phyloP scores from a whole-genome alignment of 2,113 vertebrate species.

The Vanacampus margaritifer region DNA sequence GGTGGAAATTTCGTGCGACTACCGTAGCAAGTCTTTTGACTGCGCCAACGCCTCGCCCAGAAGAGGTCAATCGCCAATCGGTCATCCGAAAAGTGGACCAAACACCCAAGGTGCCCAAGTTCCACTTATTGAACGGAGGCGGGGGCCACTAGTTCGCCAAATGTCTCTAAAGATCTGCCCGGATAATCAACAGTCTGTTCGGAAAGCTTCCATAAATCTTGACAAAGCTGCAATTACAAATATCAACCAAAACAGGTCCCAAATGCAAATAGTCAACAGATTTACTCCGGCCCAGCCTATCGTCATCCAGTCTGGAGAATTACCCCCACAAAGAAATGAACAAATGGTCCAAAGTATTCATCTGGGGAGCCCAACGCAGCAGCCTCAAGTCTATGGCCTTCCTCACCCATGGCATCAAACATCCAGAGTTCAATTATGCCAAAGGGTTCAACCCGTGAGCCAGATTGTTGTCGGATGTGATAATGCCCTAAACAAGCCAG shows the following conservation, averaged over 20 bases:
- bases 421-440: conserved; percentile 68
- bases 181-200: conserved; percentile 77
- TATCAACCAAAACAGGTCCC: conserved; percentile 66
- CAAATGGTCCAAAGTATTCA: conserved; percentile 73
- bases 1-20: conserved; percentile 82
- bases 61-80: conserved; percentile 63
- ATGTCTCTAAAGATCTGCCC: conserved; percentile 92
- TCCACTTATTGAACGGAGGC: conserved; percentile 90
- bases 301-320: conserved; percentile 55
- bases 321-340: conserved; percentile 57
- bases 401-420: conserved; percentile 74
- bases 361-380: conserved; percentile 71
- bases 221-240: conserved; percentile 65
- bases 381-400: conserved; percentile 70
- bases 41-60: conserved; percentile 80
- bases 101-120: conserved; percentile 69
- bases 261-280: conserved; percentile 60
- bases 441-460: conserved; percentile 51
- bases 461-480: conserved; percentile 64
- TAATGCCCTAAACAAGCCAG: conserved; percentile 54
- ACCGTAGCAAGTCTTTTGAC: conserved; percentile 96
- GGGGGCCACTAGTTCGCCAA: conserved; percentile 89
- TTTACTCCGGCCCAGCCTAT: conserved; percentile 54
- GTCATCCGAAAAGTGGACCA: conserved; percentile 65
- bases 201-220: conserved; percentile 66